These are phyloP conservation scores for Semnornis frantzii DNA, from an alignment of 2,113 vertebrate species.

Conservation along the genomic window DNA sequence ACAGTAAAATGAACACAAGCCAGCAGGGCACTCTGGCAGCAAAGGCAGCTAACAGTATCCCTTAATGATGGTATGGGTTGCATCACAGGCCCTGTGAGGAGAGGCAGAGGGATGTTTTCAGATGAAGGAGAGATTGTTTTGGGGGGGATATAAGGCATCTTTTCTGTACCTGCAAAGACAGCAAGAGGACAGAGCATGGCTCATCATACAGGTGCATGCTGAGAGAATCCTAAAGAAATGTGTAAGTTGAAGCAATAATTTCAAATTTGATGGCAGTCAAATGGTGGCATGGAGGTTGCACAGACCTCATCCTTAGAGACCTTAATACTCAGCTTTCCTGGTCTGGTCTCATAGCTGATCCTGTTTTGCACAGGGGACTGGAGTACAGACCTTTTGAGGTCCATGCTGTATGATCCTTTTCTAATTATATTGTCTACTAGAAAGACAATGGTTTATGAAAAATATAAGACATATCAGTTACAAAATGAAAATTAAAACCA, in stretches of 20 bases:
- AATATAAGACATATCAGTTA: not conserved
- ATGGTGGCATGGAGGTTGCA: not conserved
- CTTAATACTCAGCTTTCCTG: not conserved
- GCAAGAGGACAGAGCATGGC: not conserved
- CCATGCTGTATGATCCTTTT: not conserved
- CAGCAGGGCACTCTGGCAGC: not conserved
- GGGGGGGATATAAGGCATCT: not conserved
- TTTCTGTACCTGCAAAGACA: not conserved
- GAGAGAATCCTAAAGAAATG: not conserved
- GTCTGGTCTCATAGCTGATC: not conserved
- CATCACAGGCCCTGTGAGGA: not conserved
- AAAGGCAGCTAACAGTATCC: not conserved
- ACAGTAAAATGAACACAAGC: not conserved
- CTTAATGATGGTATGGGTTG: rapidly evolving
- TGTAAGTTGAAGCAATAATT: not conserved
- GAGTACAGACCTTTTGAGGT: not conserved
- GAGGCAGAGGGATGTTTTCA: not conserved
- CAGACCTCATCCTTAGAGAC: not conserved
- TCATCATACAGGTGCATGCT: not conserved
- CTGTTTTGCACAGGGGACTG: not conserved
- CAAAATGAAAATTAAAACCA: not conserved
- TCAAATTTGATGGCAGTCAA: not conserved
- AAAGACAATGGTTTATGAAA: not conserved
- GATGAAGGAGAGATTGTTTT: not conserved
- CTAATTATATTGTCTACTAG: not conserved